Evolutionary conservation across 2,888 invertebrate species (phyloP), one percentile per base, ranked within the genome.

Genomic region (Drosophila yooni): DNA sequence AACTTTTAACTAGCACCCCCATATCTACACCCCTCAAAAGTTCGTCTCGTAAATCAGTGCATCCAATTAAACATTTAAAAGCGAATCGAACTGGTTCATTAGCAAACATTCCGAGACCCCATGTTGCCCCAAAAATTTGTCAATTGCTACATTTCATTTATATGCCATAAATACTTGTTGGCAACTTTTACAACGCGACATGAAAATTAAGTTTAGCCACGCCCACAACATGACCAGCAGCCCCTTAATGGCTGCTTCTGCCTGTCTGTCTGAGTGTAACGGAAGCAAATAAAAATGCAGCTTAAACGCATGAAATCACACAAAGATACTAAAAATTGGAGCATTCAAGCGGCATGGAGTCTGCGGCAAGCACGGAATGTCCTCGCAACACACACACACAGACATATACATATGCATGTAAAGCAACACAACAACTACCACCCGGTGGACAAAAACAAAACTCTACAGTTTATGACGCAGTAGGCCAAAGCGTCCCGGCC

Each of bases 301-400:
- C 85, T 87, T 87, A 90, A 90, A 89, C 86, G 88, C 86, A 89
- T 87, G 86, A 87, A 87, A 89, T 89, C 89, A 90, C 86, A 87
- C 82, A 89, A 79, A 79, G 85, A 90, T 79, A 90, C 85, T 86
- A 78, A 74, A 88, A 90, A 86, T 89, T 90, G 69, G 71, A 83
- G 84, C 87, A 88, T 83, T 83, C 89, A 82, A 88, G 73, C 70
- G 77, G 85, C 69, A 70, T 69, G 74, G 84, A 73, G 77, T 72
- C 74, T 74, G 74, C 13, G 67, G 82, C 71, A 83, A 66, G 81
- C 70, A 81, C 71, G 70, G 69, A 73, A 63, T 70, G 70, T 67
- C 54, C 71, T 68, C 63, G 7, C 13, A n/a, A 50, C n/a, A 54
- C 15, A 21, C 21, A 51, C 51, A n/a, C 25, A 73, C 63, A 68